Evolutionary conservation across 2,888 invertebrate genomes (phyloP), one percentile per base, ranked within the genome.

Genomic region (Hypolimnas misippus): DNA sequence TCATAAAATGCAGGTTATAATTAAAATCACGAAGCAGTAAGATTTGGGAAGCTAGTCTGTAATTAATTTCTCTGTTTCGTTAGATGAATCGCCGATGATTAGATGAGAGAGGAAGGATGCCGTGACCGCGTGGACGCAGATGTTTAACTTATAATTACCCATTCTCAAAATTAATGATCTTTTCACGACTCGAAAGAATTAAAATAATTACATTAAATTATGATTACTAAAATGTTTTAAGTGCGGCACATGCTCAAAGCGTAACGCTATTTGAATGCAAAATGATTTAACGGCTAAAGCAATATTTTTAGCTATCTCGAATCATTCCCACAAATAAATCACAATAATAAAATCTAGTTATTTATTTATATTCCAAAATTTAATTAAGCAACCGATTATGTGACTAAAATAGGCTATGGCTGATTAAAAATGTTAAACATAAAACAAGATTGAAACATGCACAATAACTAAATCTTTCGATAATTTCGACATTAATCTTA

Each of bases 31-130:
- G 82, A 84, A 84, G 84, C 81, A 85, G 83, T 84, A 86, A 87
- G 82, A 82, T 87, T 86, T 83, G 77, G 81, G 81, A 83, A 78
- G 79, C 81, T 71, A 79, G 81, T 83, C 74, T 91, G 86, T 91
- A 89, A 92, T 92, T 92, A 92, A 87, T 88, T 89, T 84, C 81
- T 75, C 72, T 68, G 75, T 89, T 87, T 87, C 81, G 79, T 86
- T 84, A 89, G 89, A 90, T 88, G 90, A 87, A 90, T 89, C 87
- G 85, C 84, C 82, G 85, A 84, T 88, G 88, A 89, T 90, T 89
- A 86, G 84, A 79, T 78, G 79, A 71, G 79, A 70, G 75, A 72
- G 72, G 72, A 73, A 74, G 74, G 79, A 80, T 79, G 76, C 78
- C 82, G 79, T 81, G 84, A 82, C 79, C 77, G 79, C 77, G 79